phyloP scores from a whole-genome alignment of 2,113 vertebrate genomes.

The Platysteira castanea region DNA sequence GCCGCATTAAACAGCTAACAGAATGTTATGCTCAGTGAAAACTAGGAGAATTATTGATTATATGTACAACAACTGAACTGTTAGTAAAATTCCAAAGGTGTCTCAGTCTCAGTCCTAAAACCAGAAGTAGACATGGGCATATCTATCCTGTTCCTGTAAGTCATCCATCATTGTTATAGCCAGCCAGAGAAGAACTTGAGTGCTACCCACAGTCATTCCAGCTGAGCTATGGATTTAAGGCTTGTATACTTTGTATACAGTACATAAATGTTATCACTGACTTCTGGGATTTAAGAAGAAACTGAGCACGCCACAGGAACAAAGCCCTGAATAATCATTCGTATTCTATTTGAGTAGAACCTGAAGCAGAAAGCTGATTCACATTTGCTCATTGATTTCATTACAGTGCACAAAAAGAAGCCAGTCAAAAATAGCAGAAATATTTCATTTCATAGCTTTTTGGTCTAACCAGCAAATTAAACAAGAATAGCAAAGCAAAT shows the following conservation, averaged over 20 bases:
- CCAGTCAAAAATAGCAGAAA: not conserved
- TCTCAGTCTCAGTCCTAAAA: not conserved
- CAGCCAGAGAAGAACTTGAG: not conserved
- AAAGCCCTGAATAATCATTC: not conserved
- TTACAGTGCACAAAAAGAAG: not conserved
- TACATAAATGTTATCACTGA: not conserved
- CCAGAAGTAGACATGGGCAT: not conserved
- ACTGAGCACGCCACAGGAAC: not conserved
- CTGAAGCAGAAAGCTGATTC: constrained; percentile 8
- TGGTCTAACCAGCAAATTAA: not conserved
- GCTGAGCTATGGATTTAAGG: not conserved
- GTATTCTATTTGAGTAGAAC: not conserved
- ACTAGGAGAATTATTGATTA: not conserved
- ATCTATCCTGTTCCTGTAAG: not conserved
- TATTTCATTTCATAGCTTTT: constrained; percentile 7
- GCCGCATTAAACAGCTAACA: not conserved
- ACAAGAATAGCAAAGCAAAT: not conserved
- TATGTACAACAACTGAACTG: not conserved
- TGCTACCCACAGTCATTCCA: not conserved
- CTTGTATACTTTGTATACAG: not conserved
- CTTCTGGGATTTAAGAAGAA: not conserved
- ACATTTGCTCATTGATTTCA: not conserved
- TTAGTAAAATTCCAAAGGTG: not conserved
- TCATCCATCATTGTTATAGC: not conserved
- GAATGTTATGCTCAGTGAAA: not conserved